Percentiles rank a stretch among this genome's conserved stretches.
Conservation (phyloP, 2,888 invertebrate species). For the Scaptomyza polygonia region DNA sequence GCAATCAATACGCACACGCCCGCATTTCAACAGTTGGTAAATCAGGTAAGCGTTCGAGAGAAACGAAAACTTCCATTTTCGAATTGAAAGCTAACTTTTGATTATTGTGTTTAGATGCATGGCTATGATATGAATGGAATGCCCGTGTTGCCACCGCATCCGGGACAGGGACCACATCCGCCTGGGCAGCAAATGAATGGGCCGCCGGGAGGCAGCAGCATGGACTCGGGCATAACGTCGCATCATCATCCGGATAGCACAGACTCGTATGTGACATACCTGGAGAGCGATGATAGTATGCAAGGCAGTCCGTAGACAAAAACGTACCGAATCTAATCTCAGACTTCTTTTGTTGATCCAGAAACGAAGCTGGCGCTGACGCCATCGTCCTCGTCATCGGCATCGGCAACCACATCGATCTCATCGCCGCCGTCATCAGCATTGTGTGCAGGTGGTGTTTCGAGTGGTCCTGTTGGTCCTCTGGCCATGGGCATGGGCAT, state of each 20-base stretch:
- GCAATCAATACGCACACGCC: conserved; percentile 94
- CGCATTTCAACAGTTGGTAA: conserved; percentile 98
- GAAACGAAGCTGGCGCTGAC: conserved; percentile 84
- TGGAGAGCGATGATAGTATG: conserved; percentile 94
- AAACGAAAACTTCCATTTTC: no score
- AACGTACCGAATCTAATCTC: conserved; percentile 84
- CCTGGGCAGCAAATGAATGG: conserved; percentile 86
- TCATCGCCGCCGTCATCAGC: conserved; percentile 78
- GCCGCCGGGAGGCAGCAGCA: conserved; percentile 83
- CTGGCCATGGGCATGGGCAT: conserved; percentile 50
- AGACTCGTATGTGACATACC: conserved; percentile 95
- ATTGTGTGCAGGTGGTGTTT: conserved; percentile 20
- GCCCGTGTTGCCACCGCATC: conserved; percentile 84
- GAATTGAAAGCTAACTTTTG: no score
- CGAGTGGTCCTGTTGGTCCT: not conserved
- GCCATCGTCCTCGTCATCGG: conserved; percentile 78
- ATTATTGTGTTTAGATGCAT: conserved; percentile 91
- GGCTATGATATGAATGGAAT: conserved; percentile 91
- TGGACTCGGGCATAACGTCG: conserved; percentile 85
- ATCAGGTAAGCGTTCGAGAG: conserved; percentile 88
- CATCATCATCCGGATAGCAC: conserved; percentile 92
- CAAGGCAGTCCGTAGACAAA: conserved; percentile 89
- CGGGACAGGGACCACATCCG: conserved; percentile 85
- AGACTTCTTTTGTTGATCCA: conserved; percentile 84
- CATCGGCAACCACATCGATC: conserved; percentile 78